Conservation (phyloP, 2,888 invertebrate genomes). For the Lasioglossum pauxillum region DNA sequence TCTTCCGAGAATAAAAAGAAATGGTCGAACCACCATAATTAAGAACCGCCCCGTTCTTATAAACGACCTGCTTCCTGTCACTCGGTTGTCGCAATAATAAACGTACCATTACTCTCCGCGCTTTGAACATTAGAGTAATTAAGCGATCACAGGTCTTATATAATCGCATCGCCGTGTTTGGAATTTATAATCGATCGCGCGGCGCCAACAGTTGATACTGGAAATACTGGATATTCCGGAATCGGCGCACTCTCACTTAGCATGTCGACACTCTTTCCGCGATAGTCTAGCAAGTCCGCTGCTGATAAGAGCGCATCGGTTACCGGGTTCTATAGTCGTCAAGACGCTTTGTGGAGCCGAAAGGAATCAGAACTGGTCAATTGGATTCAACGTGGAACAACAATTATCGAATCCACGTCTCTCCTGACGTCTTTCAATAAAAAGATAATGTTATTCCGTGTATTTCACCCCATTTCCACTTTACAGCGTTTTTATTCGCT, state of each 20-base stretch:
- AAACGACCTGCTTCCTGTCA: background rate
- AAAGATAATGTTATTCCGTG: background rate
- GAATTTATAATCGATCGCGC: constrained; percentile 58
- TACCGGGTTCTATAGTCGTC: constrained; percentile 20
- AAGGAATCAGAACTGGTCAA: background rate
- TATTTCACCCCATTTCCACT: background rate
- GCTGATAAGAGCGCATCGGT: constrained; percentile 52
- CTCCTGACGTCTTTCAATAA: background rate
- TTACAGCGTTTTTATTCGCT: background rate
- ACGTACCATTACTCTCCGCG: constrained; percentile 2
- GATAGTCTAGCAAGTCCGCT: constrained; percentile 22
- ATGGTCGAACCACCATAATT: background rate
- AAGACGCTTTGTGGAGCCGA: background rate
- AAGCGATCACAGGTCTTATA: constrained; percentile 63
- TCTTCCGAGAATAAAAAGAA: background rate
- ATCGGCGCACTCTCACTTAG: constrained; percentile 62
- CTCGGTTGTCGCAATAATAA: constrained; percentile 9
- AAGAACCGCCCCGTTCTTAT: background rate
- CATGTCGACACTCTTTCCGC: constrained; percentile 55
- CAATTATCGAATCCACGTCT: background rate
- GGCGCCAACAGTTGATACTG: constrained; percentile 65
- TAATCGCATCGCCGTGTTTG: constrained; percentile 45
- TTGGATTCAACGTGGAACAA: background rate
- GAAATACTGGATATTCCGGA: constrained; percentile 74
- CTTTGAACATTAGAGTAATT: constrained; percentile 54